phyloP scores from a whole-genome alignment of 53 echinoderm and acorn worm species.

The Luidia sarsii region DNA sequence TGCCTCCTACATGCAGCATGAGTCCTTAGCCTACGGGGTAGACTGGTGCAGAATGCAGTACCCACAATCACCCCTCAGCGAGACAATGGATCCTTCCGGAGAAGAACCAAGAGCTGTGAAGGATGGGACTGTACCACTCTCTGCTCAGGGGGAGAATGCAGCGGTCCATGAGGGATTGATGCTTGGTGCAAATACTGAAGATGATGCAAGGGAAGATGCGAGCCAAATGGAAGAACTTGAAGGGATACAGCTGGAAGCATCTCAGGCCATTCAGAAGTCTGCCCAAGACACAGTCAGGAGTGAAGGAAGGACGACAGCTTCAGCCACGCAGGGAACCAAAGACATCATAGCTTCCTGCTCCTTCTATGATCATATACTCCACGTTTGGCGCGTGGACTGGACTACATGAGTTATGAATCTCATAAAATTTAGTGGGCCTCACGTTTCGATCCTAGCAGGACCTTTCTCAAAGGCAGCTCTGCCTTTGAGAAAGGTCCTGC shows the following conservation, averaged over 20 bases:
- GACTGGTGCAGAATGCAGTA: conserved; percentile 78
- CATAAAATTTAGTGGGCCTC: too few relatives aligned
- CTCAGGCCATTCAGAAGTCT: too few relatives aligned
- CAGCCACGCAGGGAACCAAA: background rate
- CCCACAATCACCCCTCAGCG: background rate
- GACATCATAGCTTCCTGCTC: conserved; percentile 90
- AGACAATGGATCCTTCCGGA: conserved; percentile 8
- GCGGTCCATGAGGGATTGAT: too few relatives aligned
- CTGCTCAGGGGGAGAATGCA: background rate
- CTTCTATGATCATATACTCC: conserved; percentile 91
- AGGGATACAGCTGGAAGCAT: too few relatives aligned
- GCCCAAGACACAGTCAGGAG: background rate
- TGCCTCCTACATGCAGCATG: conserved; percentile 77
- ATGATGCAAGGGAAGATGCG: background rate
- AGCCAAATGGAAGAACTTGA: background rate
- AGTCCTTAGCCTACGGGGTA: conserved; percentile 93
- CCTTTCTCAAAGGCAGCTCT: too few relatives aligned
- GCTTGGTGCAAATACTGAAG: too few relatives aligned
- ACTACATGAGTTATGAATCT: conserved; percentile 29
- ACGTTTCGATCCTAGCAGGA: too few relatives aligned
- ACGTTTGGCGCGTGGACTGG: conserved; percentile 70
- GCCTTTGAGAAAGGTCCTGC: too few relatives aligned
- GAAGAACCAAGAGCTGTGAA: background rate
- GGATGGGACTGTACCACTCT: conserved; percentile 14
- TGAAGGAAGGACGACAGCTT: background rate